Evolutionary conservation across 1,140 invertebrate genomes (phyloP).

Genomic region (Cryptotermes secundus): DNA sequence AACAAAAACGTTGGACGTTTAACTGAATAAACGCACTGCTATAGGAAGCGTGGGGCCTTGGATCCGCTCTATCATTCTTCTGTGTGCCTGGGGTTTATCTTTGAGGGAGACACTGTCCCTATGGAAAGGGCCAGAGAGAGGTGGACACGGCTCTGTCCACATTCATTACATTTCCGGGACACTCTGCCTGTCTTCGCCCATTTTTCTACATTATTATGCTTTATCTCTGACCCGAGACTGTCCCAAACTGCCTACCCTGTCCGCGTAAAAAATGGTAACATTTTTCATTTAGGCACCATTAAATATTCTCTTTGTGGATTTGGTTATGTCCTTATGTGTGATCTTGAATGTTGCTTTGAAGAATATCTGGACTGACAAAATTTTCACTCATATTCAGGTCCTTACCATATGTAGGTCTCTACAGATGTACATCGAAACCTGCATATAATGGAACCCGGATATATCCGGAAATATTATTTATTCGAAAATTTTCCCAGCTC

Average conservation of each 20-base stretch:
- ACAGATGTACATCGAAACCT: too few species aligned
- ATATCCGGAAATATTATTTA: too few species aligned
- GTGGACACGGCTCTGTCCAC: neutral
- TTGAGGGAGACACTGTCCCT: neutral
- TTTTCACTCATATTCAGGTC: too few species aligned
- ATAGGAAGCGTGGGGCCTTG: neutral
- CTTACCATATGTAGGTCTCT: too few species aligned
- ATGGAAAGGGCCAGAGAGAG: neutral
- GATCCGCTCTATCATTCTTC: neutral
- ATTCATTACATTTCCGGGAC: neutral
- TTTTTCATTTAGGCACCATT: neutral
- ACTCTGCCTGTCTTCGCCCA: neutral
- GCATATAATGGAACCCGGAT: too few species aligned
- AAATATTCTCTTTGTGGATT: neutral
- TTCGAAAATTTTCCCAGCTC: too few species aligned
- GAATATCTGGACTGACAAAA: neutral
- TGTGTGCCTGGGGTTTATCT: neutral
- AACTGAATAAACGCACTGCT: neutral
- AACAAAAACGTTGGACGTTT: neutral
- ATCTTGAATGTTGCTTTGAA: neutral
- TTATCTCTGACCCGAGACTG: neutral
- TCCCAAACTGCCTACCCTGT: neutral
- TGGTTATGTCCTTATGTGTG: neutral
- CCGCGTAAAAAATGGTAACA: neutral
- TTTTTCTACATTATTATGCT: neutral